These are phyloP conservation scores for Listronotus bonariensis DNA, from an alignment of 1,140 invertebrate genomes.

Conservation along the genomic window DNA sequence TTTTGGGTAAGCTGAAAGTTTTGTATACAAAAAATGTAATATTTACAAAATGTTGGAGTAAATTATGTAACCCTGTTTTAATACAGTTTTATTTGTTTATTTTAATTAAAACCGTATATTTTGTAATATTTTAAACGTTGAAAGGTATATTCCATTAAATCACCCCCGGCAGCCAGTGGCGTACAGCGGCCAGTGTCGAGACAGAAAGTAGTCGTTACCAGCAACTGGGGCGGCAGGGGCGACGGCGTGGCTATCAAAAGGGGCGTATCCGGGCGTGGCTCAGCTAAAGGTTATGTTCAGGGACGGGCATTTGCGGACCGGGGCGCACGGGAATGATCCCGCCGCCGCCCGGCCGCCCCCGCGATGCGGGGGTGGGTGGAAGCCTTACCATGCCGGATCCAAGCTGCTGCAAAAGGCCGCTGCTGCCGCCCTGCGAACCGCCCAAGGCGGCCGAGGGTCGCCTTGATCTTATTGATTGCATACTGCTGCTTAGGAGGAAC, in stretches of 20 bases:
- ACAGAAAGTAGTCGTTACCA: constrained; percentile 35
- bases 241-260: constrained; percentile 13
- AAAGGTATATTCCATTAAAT: constrained; percentile 1
- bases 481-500: constrained; percentile 78
- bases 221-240: constrained; percentile 22
- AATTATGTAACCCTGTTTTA: no score
- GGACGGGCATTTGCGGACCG: constrained; percentile 78
- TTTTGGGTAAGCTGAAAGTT: no score
- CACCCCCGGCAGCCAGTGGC: constrained; percentile 11
- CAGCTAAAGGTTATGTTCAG: constrained; percentile 64
- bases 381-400: constrained; percentile 87
- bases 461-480: constrained; percentile 80
- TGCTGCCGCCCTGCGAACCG: constrained; percentile 69
- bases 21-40: no score
- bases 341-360: constrained; percentile 66
- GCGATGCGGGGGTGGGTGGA: constrained; percentile 66
- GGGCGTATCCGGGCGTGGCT: constrained; percentile 43
- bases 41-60: no score
- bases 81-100: no score
- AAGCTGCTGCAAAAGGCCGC: constrained; percentile 77
- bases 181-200: constrained; percentile 21
- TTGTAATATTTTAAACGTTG: no score
- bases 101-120: no score
- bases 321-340: constrained; percentile 71
- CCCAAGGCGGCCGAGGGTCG: constrained; percentile 71